These are phyloP conservation scores for Gonatopus flavifemur DNA, from an alignment of 1,140 invertebrate species.

Conservation along the genomic window DNA sequence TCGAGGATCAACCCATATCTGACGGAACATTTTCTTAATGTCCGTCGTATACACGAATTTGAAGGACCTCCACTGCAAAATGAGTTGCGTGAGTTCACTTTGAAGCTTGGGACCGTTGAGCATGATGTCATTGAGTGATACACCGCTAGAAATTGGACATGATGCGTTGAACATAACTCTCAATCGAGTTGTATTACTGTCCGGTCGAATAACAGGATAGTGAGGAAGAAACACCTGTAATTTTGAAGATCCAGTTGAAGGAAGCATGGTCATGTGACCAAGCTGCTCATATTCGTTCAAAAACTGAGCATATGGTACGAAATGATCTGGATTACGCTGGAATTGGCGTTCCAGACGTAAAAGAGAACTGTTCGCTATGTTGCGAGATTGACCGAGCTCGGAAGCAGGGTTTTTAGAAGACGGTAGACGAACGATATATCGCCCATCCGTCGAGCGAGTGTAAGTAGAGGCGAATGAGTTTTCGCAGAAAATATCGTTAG, in stretches of 20 bases:
- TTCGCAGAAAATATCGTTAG: background rate
- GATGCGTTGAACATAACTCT: constrained; percentile 9
- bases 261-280: background rate
- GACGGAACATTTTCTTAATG: constrained; percentile 1
- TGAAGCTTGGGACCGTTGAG: background rate
- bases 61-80: background rate
- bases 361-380: background rate
- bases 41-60: constrained; percentile 1
- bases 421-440: background rate
- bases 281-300: background rate
- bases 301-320: background rate
- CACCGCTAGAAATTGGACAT: background rate
- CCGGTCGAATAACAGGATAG: background rate
- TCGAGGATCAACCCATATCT: background rate
- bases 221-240: background rate
- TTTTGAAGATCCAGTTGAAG: background rate
- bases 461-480: background rate
- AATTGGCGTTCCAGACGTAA: background rate
- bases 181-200: background rate
- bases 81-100: background rate
- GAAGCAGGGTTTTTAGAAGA: background rate
- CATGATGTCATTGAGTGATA: background rate
- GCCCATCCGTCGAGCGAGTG: background rate
- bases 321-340: background rate
- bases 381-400: background rate